Evolutionary conservation across 2,888 invertebrate species (phyloP), one percentile per base, ranked within the genome.

Genomic region (Melinopterus prodromus): DNA sequence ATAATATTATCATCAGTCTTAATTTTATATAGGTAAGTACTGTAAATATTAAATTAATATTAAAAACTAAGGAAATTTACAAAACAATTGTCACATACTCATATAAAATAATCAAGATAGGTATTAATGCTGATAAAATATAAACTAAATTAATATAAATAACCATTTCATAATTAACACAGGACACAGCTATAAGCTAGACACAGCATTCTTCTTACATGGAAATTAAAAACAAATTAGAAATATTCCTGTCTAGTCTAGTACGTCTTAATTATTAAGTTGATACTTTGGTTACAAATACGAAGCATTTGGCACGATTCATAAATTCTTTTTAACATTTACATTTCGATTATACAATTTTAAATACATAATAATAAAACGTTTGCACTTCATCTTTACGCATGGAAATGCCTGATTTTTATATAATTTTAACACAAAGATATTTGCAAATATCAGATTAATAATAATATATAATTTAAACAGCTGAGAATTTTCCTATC

Each of bases 401-500:
- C 14, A 16, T 71, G 16, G 26, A 35, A 26, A 35, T 71, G 35
- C 16, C 71, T 71, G 5, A 15, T 26, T 16, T 26, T 26, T 26
- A 26, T 26, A 26, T 71, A 71, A 71, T 71, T 71, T 77, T 77
- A 72, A 72, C 7, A 36, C 15, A 74, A 36, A 71, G 15, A 74
- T 74, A 36, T 74, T 53, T 53, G 53, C 53, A 53, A 53, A 53
- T 53, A 53, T 53, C 53, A 53, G 53, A 35, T 14, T 16, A 74
- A 74, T 71, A 71, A 71, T 71, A 1, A 71, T 9, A 74, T n/a
- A 74, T 71, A 35, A 74, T 79, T 70, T 81, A 95, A 85, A 97
- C 97, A 78, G 96, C 96, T n/a, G 97, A 97, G 89, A 97, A 96
- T 90, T 97, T 96, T 84, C 96, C 96, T 86, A 96, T 93, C 85